phyloP scores from a whole-genome alignment of 2,113 vertebrate genomes.

The cattle (Bos taurus) region ARS-UCD2.0 NC_037351.1:36237001-36237500 shows the following conservation, averaged over 20 bases:
- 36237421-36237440: neutral
- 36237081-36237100: neutral
- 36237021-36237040: neutral
- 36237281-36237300: neutral
- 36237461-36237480: neutral
- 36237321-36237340: neutral
- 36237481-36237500: neutral
- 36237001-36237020: neutral
- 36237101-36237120: neutral
- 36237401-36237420: neutral
- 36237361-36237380: neutral
- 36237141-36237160: neutral
- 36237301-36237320: neutral
- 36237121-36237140: neutral
- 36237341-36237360: neutral
- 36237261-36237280: neutral
- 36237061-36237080: neutral
- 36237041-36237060: neutral
- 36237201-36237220: rapidly evolving
- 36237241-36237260: neutral
- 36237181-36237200: neutral
- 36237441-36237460: neutral
- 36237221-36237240: neutral
- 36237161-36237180: neutral
- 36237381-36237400: neutral